A percentile compares a stretch with the other conserved stretches of the same genome.
Conservation (phyloP, 2,888 invertebrate species). For the Tachina lurida region DNA sequence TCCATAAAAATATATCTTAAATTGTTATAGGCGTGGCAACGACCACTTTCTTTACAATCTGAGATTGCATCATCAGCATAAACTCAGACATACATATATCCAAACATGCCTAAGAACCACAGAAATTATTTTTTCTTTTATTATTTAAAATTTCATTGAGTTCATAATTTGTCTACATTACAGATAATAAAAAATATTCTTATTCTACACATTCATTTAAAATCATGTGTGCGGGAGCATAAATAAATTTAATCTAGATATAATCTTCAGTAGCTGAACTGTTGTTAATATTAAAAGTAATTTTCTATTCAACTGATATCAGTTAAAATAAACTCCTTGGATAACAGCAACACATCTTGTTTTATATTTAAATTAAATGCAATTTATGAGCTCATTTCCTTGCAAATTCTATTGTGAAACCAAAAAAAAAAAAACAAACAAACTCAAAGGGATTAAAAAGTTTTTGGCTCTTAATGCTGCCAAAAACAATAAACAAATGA, state of each 20-base stretch:
- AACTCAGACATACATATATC: no score
- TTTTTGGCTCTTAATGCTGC: conserved; percentile 76
- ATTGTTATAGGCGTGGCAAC: no score
- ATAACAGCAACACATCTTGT: conserved; percentile 44
- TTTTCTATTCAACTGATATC: conserved; percentile 3
- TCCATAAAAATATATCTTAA: no score
- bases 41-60: no score
- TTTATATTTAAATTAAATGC: conserved; percentile 34
- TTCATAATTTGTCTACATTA: not conserved
- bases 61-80: no score
- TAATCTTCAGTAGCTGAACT: not conserved
- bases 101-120: no score
- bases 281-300: not conserved
- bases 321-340: not conserved
- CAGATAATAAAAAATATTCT: no score
- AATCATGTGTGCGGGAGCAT: not conserved
- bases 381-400: conserved; percentile 46
- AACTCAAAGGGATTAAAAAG: conserved; percentile 74
- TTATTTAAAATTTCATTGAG: not conserved
- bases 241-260: not conserved
- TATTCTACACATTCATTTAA: not conserved
- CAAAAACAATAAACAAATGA: conserved; percentile 80
- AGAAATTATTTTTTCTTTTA: no score
- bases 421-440: conserved; percentile 38
- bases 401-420: conserved; percentile 42